Percentiles rank a stretch among this genome's conserved stretches.
These are phyloP conservation scores for Tuta absoluta DNA, from an alignment of 2,888 invertebrate species.

Conservation along the genomic window DNA sequence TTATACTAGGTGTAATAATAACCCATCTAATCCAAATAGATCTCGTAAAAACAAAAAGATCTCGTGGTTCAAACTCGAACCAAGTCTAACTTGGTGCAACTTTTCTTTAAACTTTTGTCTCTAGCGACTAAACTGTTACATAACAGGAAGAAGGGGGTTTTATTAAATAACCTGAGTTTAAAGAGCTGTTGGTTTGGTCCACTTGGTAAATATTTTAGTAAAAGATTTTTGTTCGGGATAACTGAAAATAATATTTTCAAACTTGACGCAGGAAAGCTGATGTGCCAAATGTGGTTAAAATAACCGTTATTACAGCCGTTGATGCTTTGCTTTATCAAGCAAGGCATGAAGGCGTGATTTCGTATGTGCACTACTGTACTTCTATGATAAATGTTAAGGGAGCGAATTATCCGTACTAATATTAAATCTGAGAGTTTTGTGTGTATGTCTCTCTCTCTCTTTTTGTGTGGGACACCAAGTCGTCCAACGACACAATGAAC, in stretches of 20 bases:
- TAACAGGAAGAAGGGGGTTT: not conserved
- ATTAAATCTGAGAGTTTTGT: too few species aligned
- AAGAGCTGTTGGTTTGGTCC: not conserved
- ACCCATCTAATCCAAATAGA: not conserved
- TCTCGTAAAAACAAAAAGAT: not conserved
- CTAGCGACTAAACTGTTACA: slow-evolving; percentile 10
- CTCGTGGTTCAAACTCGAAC: not conserved
- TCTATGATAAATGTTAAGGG: too few species aligned
- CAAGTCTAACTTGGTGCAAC: slow-evolving; percentile 2
- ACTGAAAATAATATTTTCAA: not conserved
- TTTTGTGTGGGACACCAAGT: too few species aligned
- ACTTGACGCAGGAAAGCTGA: not conserved
- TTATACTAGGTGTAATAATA: too few species aligned
- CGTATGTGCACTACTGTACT: too few species aligned
- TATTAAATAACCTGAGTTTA: slow-evolving; percentile 9
- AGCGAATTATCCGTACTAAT: too few species aligned
- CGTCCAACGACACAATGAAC: too few species aligned
- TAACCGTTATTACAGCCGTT: not conserved
- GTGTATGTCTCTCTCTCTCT: too few species aligned
- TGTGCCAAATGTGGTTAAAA: too few species aligned
- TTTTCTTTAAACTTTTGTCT: slow-evolving; percentile 13
- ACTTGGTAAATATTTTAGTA: not conserved
- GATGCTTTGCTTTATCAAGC: too few species aligned
- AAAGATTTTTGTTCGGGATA: not conserved
- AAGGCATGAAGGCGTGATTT: too few species aligned